phyloP scores from a whole-genome alignment of 2,113 vertebrate genomes.

The Brachypteracias leptosomus region DNA sequence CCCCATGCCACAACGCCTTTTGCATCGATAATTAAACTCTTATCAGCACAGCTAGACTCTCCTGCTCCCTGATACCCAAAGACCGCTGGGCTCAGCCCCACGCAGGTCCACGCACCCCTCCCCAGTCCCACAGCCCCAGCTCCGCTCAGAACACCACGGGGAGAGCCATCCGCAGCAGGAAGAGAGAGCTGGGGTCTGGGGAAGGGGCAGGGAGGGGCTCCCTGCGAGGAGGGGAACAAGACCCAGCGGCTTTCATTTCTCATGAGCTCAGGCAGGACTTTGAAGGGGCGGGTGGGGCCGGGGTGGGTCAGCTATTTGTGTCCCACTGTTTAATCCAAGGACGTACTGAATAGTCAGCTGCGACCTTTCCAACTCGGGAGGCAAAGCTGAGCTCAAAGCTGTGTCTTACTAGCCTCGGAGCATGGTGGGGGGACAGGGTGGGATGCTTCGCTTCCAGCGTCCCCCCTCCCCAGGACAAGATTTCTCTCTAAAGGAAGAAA shows the following conservation, averaged over 20 bases:
- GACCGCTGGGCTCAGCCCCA: background rate
- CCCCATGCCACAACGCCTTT: background rate
- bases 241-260: background rate
- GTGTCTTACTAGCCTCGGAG: background rate
- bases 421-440: rapidly evolving
- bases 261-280: background rate
- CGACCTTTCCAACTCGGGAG: background rate
- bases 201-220: background rate
- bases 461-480: background rate
- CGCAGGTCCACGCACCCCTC: background rate
- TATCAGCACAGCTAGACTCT: background rate
- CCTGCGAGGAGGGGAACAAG: background rate
- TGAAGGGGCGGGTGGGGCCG: background rate
- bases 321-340: background rate
- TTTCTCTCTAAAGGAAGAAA: background rate
- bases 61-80: background rate
- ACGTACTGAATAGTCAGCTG: background rate
- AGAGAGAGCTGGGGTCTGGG: background rate
- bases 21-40: slow-evolving; percentile 48
- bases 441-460: background rate
- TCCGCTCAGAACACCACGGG: rapidly evolving
- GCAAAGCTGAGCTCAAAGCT: background rate
- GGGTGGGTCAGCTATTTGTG: background rate
- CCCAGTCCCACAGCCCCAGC: background rate
- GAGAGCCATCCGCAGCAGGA: background rate